Base-by-base conservation (phyloP, 2,888 invertebrate genomes). In the Cordilura impudica region DNA sequence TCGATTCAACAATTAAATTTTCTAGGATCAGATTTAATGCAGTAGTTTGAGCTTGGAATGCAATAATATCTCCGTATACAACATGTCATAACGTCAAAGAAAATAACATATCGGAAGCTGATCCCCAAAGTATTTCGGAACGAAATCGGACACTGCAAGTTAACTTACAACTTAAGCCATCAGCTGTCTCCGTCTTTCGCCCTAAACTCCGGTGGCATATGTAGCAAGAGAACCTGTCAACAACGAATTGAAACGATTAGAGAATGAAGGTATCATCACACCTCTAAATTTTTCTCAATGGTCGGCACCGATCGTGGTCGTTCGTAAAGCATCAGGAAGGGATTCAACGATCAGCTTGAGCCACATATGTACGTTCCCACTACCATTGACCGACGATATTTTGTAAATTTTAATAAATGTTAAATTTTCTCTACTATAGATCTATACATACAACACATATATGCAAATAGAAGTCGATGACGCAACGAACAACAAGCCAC, bases 381-480 rank as follows among this genome's bases (percentile, higher is more conserved):
- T 83, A 12, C 82, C 81, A 43, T 21, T 78, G 1, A 78, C 79
- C 3, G 79, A 79, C 18, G 79, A 82, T 12, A 81, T 82, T 26
- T 82, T 49, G 26, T 69, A 14, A 81, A 77, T 66, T 61, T 81
- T 49, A 45, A 67, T 16, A 67, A 69, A 8, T 61, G 60, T 14
- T 49, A 58, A 14, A 14, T 65, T 4, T 82, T 81, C 66, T 76
- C 67, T 35, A 77, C 78, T 21, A 76, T 82, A 23, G 81, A 80
- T 63, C 63, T 78, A 16, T 73, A n/a, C n/a, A n/a, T n/a, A 79
- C 16, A 81, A 82, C n/a, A 81, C 83, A 3, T 83, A 75, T 51
- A 47, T 83, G 45, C 83, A 83, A 69, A 53, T 83, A 1, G 78
- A 81, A 31, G 82, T 83, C 0, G 79, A 81, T 14, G 79, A 77